A percentile compares a stretch with the other conserved stretches of the same genome.
Evolutionary conservation across 2,888 invertebrate species (phyloP).

Genomic region (Chrysotoxum bicinctum): DNA sequence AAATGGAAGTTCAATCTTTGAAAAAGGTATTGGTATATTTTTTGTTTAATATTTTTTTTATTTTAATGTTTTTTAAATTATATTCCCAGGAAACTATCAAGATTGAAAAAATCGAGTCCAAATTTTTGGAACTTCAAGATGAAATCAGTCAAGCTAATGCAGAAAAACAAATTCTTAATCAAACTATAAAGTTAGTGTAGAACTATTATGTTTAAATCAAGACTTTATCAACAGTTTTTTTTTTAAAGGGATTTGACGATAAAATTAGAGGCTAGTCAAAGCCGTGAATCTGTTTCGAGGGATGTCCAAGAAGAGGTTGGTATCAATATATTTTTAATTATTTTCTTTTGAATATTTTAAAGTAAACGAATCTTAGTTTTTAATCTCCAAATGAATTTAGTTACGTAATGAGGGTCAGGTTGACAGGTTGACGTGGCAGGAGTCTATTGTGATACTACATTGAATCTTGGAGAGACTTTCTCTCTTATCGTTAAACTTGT

Average conservation of each 20-base stretch:
- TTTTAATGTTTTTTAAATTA: background rate
- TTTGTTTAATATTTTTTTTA: background rate
- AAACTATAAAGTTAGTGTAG: slow-evolving; percentile 16
- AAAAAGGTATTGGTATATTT: slow-evolving; percentile 25
- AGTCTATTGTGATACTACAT: too few species aligned
- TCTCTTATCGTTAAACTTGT: too few species aligned
- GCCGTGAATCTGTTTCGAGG: background rate
- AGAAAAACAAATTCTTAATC: slow-evolving; percentile 19
- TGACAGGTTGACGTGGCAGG: too few species aligned
- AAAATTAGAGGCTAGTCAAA: slow-evolving; percentile 7
- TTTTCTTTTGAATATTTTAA: background rate
- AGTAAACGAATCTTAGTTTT: too few species aligned
- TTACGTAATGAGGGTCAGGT: too few species aligned
- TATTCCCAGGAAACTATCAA: slow-evolving; percentile 6
- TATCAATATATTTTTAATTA: background rate
- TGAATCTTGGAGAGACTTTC: too few species aligned
- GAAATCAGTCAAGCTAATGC: background rate
- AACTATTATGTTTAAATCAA: background rate
- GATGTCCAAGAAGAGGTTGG: slow-evolving; percentile 34
- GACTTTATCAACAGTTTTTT: background rate
- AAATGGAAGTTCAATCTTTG: slow-evolving; percentile 26
- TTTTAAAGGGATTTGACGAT: slow-evolving; percentile 16
- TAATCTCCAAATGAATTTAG: too few species aligned
- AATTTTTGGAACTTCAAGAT: background rate
- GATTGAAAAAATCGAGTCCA: background rate